phyloP scores from a whole-genome alignment of 2,113 vertebrate genomes.

The Saccopteryx bilineata region DNA sequence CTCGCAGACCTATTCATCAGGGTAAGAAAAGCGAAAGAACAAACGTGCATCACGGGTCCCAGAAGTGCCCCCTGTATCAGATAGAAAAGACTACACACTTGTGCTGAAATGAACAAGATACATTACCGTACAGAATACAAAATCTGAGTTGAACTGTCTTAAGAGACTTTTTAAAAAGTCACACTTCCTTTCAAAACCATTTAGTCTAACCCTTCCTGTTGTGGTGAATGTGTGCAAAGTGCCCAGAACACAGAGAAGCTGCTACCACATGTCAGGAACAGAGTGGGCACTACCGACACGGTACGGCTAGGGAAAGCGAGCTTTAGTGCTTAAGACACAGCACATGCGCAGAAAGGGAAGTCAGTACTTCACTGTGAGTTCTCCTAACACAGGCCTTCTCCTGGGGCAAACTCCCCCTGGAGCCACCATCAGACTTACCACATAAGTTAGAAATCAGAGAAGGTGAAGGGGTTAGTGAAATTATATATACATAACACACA shows the following conservation, averaged over 20 bases:
- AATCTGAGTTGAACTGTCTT: neutral
- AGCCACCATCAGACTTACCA: neutral
- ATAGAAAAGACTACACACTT: neutral
- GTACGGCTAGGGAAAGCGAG: neutral
- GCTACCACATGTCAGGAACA: neutral
- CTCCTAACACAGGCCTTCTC: neutral
- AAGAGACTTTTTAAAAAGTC: neutral
- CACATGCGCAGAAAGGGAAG: neutral
- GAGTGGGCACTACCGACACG: neutral
- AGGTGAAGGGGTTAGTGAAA: no score
- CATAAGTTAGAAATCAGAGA: neutral
- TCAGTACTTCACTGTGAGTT: neutral
- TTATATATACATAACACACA: no score
- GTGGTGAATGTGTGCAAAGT: neutral
- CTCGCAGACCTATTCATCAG: neutral
- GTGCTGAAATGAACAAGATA: neutral
- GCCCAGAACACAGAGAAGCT: neutral
- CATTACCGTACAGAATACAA: neutral
- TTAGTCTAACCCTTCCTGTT: neutral
- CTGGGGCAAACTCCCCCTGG: neutral
- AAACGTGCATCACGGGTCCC: neutral
- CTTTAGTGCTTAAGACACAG: neutral
- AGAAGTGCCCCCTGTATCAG: neutral
- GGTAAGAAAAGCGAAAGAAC: neutral
- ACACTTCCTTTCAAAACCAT: neutral